Conservation (phyloP, 2,888 invertebrate species). For the Drosophila meridionalis region DNA sequence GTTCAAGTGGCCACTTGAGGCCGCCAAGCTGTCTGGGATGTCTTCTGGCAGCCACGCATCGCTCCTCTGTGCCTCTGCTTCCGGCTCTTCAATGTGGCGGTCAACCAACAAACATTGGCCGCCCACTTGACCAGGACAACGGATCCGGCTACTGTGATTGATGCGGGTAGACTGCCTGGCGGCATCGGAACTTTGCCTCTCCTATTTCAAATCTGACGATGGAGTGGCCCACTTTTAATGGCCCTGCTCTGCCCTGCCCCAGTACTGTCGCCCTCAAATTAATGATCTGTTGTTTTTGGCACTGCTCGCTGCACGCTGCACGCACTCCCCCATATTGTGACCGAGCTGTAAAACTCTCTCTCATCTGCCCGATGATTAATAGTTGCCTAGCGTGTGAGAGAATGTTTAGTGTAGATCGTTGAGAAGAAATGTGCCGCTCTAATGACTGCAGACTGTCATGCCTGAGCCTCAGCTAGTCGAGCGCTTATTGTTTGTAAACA, state of each 20-base stretch:
- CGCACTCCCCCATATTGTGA: slow-evolving; percentile 40
- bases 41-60: slow-evolving; percentile 3
- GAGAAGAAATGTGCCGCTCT: not conserved
- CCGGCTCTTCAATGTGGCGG: slow-evolving; percentile 65
- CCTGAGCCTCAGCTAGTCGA: not conserved
- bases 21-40: slow-evolving; percentile 74
- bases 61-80: slow-evolving; percentile 40
- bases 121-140: slow-evolving; percentile 62
- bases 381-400: not conserved
- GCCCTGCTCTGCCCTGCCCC: slow-evolving; percentile 6
- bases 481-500: not conserved
- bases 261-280: slow-evolving; percentile 40
- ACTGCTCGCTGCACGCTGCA: not conserved
- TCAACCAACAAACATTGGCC: slow-evolving; percentile 71
- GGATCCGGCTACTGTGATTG: slow-evolving; percentile 40
- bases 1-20: slow-evolving; percentile 71
- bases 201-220: slow-evolving; percentile 62
- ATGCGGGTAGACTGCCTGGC: slow-evolving; percentile 55
- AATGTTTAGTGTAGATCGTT: not conserved
- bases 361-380: slow-evolving; percentile 43
- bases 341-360: slow-evolving; percentile 6
- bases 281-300: slow-evolving; percentile 55
- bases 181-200: slow-evolving; percentile 72
- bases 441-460: not conserved
- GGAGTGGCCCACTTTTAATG: slow-evolving; percentile 18